Evolutionary conservation across 1,140 invertebrate species (phyloP), one percentile per base, ranked within the genome.

Genomic region (Pseudachorutes palmiensis): DNA sequence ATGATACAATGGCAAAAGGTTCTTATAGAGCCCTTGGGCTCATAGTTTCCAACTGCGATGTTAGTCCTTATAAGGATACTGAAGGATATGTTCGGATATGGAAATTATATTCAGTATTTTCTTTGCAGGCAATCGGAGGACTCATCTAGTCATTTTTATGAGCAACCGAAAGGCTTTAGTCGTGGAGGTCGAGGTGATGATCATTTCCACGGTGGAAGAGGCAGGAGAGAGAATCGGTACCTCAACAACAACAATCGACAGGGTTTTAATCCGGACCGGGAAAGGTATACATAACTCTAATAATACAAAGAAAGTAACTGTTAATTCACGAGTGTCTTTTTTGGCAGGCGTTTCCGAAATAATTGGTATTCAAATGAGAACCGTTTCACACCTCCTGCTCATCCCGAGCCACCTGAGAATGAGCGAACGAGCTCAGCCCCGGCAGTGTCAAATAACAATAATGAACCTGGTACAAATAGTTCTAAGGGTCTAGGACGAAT

Each of bases 121-220:
- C 19, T 45, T 45, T 12, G 28, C 32, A 73, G 72, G 68, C 69
- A 71, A 71, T 71, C 72, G 64, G 69, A 71, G 67, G 69, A 73
- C 41, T 70, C 71, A 64, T 70, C 69, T 73, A 71, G 70, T 73
- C 70, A 71, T 73, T 73, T 67, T 70, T 71, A 71, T 66, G 67
- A 71, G 60, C 72, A 73, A 73, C 68, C 71, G 64, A 73, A 73
- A 67, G 66, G 68, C 62, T 73, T 70, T 69, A 69, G 62, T 71
- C 65, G 72, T 51, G 69, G 69, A 67, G 67, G 72, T 67, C 65
- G 72, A 65, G 72, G 70, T 70, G 72, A 67, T 66, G 65, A 64
- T 66, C 65, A 65, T 61, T 72, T 72, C 59, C 69, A 73, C 63
- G 69, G 69, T 55, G 57, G 57, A 28, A 62, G 72, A 59, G 72